Evolutionary conservation across 2,797 vertebrate species (phyloP).

Genomic region (Loriculus beryllinus): DNA sequence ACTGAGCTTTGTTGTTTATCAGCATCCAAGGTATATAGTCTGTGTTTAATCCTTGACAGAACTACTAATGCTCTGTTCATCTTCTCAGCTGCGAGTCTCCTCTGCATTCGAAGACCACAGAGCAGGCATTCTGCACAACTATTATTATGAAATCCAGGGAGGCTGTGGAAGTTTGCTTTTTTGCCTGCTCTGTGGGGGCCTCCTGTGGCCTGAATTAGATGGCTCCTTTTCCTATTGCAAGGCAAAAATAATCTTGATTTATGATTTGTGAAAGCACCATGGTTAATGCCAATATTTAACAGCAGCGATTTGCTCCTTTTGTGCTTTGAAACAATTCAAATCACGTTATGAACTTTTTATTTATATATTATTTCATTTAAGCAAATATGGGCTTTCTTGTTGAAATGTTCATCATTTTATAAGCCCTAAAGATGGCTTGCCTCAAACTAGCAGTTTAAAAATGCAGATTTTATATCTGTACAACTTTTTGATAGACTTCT

Average conservation of each 20-base stretch:
- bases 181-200: conserved; percentile 70
- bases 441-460: background rate
- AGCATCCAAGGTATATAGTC: background rate
- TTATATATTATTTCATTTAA: background rate
- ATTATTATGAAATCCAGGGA: conserved; percentile 7
- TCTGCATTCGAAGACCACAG: background rate
- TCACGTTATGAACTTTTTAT: background rate
- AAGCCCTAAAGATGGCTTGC: background rate
- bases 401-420: background rate
- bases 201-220: conserved; percentile 71
- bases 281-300: background rate
- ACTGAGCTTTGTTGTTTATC: background rate
- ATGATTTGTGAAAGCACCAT: background rate
- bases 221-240: conserved; percentile 4
- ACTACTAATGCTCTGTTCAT: background rate
- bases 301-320: background rate
- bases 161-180: conserved; percentile 30
- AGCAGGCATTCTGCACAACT: background rate
- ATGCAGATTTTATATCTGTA: background rate
- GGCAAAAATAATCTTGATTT: background rate
- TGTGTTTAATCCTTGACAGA: background rate
- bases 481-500: background rate
- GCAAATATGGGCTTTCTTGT: background rate
- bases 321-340: background rate
- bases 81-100: background rate